A percentile compares a stretch with the other conserved stretches of the same genome.
These are phyloP conservation scores for Ateles fusciceps DNA, from an alignment of 2,797 vertebrate genomes.

Conservation along the genomic window DNA sequence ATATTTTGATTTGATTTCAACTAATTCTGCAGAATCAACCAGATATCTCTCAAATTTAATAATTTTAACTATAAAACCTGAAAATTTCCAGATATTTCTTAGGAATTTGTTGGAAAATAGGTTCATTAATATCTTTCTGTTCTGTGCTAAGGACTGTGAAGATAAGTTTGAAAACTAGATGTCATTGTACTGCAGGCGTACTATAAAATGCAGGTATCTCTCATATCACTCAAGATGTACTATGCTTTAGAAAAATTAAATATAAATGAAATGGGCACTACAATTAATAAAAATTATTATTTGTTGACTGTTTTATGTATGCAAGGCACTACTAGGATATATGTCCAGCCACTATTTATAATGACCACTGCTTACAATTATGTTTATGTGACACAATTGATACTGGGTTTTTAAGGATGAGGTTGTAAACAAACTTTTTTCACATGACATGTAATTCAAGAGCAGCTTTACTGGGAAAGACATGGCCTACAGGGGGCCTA, in stretches of 20 bases:
- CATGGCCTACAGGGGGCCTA: not conserved
- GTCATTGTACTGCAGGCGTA: not conserved
- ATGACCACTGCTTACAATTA: not conserved
- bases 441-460: not conserved
- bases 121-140: not conserved
- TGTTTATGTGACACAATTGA: not conserved
- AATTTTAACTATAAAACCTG: not conserved
- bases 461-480: not conserved
- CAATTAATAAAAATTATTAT: not conserved
- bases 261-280: not conserved
- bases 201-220: not conserved
- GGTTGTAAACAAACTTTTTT: not conserved
- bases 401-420: not conserved
- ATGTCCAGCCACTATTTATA: not conserved
- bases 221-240: not conserved
- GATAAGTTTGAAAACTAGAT: not conserved
- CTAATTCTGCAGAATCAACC: not conserved
- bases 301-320: not conserved
- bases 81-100: not conserved
- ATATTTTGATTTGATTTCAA: not conserved
- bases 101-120: constrained; percentile 14
- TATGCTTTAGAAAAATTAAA: not conserved
- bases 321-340: not conserved
- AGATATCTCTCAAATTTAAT: not conserved
- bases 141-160: not conserved